Evolutionary conservation across 2,113 vertebrate species (phyloP).

Genomic region (Sinocyclocheilus anshuiensis): DNA sequence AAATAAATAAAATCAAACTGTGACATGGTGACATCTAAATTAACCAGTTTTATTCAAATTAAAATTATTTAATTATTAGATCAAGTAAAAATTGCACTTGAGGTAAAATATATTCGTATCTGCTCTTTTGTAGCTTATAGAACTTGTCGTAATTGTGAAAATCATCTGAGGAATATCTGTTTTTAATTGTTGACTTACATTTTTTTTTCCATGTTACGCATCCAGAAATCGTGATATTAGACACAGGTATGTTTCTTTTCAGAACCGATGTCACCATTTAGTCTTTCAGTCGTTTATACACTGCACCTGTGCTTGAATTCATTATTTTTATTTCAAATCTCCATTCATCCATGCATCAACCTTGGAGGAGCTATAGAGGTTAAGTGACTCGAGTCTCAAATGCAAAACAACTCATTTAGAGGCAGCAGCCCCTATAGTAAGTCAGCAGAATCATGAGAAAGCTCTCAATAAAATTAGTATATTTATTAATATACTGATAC

Average conservation of each 20-base stretch:
- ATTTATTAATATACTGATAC: too few species aligned
- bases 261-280: not conserved
- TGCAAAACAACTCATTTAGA: not conserved
- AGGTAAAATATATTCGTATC: not conserved
- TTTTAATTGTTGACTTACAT: conserved; percentile 54
- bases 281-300: not conserved
- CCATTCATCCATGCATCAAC: conserved; percentile 27
- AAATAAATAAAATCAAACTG: not conserved
- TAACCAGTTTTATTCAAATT: not conserved
- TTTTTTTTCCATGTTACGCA: conserved; percentile 63
- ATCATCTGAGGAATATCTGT: not conserved
- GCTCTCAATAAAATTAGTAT: not conserved
- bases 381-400: conserved; percentile 22
- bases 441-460: not conserved
- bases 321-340: conserved; percentile 3
- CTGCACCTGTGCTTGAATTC: conserved; percentile 27
- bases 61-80: not conserved
- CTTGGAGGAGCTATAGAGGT: conserved; percentile 6
- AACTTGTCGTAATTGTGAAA: not conserved
- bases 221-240: conserved; percentile 96
- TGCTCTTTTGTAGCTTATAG: not conserved
- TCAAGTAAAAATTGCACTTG: not conserved
- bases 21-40: not conserved
- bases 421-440: conserved; percentile 16
- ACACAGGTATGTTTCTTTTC: conserved; percentile 87